Base-by-base conservation (phyloP, 2,888 invertebrate genomes). In the Microdon myrmicae region DNA sequence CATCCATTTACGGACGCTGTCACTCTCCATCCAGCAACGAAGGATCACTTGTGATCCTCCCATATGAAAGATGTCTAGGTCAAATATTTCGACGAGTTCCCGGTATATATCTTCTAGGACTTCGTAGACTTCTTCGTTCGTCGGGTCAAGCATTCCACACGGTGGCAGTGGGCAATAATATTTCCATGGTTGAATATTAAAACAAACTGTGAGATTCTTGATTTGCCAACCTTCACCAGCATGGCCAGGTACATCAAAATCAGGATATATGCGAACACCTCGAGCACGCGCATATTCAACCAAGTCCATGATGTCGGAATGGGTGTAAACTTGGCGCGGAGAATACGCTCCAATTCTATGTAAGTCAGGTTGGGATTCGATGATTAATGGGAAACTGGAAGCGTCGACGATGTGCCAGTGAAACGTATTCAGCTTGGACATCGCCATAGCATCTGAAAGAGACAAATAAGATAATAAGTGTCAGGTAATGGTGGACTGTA, bases 321-420 rank as follows among this genome's bases (percentile, higher is more conserved):
- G 78, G 0, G 82, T 82, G 73, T 86, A 87, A 2, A 86, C 74
- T 80, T 90, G 87, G 1, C 83, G 82, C 41, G 88, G 85, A 0
- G 87, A 82, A 71, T 90, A 89, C 4, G 93, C 89, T 6, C 95
- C 95, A 12, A 86, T 83, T 68, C 83, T 84, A 0, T 87, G 81
- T 25, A 92, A 74, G 28, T 87, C 80, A 0, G 90, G 90, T 69
- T 83, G 83, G 10, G 85, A 84, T 69, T 83, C 83, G 0, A 89
- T 87, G 44, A 88, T 87, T 72, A 91, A 90, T 0, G 95, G 94
- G 76, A 95, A 95, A 70, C 94, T 93, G 68, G 94, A 93, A 29
- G 90, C 89, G 77, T 96, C 95, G 0, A 90, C 90, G 41, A 92
- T 88, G 71, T 91, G 90, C 94, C 94, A 95, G 74, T 95, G 95